phyloP scores from a whole-genome alignment of 2,797 vertebrate species.

The Menidia menidia region DNA sequence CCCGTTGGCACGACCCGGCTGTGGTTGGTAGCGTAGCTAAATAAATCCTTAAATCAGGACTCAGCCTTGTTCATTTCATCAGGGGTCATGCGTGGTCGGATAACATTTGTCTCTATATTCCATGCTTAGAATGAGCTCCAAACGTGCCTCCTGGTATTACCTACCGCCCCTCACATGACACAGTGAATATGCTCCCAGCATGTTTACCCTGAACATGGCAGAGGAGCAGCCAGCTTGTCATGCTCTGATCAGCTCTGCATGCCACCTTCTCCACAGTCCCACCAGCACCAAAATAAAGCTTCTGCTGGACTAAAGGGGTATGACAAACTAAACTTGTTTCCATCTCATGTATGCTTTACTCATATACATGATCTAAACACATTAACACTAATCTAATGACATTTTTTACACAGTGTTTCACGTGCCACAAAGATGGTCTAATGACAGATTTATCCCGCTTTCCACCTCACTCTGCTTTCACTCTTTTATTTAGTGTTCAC shows the following conservation, averaged over 20 bases:
- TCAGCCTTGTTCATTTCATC: conserved; percentile 36
- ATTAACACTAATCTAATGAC: no score
- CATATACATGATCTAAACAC: not conserved
- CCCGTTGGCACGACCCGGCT: conserved; percentile 33
- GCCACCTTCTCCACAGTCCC: not conserved
- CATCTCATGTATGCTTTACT: not conserved
- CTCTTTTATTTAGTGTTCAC: not conserved
- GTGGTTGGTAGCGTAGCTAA: conserved; percentile 33
- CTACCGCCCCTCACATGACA: not conserved
- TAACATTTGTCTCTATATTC: conserved; percentile 46
- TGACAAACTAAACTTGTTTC: not conserved
- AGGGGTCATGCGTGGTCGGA: conserved; percentile 26
- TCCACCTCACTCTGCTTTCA: conserved; percentile 13
- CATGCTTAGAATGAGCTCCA: conserved; percentile 17
- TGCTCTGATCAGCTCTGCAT: not conserved
- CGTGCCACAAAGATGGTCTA: no score
- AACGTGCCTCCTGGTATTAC: conserved; percentile 21
- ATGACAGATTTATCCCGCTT: conserved; percentile 25
- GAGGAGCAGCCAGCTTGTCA: not conserved
- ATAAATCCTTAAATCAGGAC: conserved; percentile 57
- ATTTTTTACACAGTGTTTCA: not conserved
- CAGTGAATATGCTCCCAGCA: conserved; percentile 7
- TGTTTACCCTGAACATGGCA: not conserved
- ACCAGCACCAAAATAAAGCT: not conserved
- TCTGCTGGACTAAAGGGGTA: not conserved